A percentile compares a stretch with the other conserved stretches of the same genome.
These are phyloP conservation scores for Drosophila azteca DNA, from an alignment of 1,140 invertebrate genomes.

Conservation along the genomic window DNA sequence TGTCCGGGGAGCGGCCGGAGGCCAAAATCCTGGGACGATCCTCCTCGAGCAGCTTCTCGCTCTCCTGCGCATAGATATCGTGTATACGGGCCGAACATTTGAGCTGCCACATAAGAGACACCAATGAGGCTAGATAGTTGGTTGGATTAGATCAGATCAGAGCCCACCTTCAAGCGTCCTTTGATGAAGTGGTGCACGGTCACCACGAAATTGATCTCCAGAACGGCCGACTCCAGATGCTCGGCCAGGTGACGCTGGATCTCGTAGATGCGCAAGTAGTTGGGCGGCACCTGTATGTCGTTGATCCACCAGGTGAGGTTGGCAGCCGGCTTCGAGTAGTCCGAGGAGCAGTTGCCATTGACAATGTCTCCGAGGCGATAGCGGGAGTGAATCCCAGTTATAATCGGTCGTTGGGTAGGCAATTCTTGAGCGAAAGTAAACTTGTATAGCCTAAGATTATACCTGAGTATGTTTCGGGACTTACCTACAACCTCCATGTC, in stretches of 20 bases:
- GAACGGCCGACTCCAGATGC: conserved; percentile 70
- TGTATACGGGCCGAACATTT: conserved; percentile 82
- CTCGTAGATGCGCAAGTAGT: conserved; percentile 69
- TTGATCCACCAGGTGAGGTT: conserved; percentile 95
- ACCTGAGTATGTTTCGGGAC: conserved; percentile 45
- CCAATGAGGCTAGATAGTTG: neutral
- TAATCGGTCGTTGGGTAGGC: conserved; percentile 87
- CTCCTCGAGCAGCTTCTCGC: conserved; percentile 80
- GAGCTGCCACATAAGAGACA: conserved; percentile 37
- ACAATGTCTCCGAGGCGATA: conserved; percentile 89
- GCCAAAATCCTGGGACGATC: conserved; percentile 80
- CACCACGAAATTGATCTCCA: conserved; percentile 84
- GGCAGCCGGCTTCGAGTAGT: conserved; percentile 90
- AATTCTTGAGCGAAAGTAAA: conserved; percentile 85
- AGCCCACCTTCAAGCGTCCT: conserved; percentile 84
- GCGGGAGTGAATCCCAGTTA: conserved; percentile 88
- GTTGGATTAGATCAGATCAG: neutral
- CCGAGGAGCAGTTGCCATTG: conserved; percentile 90
- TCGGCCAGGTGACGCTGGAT: conserved; percentile 73
- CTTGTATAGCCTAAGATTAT: no score
- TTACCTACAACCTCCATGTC: conserved; percentile 91
- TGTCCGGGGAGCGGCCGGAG: conserved; percentile 79
- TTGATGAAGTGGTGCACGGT: conserved; percentile 85
- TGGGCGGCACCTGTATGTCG: conserved; percentile 85
- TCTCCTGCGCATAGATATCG: conserved; percentile 76